Evolutionary conservation across 2,888 invertebrate species (phyloP).

Genomic region (Mantis religiosa): DNA sequence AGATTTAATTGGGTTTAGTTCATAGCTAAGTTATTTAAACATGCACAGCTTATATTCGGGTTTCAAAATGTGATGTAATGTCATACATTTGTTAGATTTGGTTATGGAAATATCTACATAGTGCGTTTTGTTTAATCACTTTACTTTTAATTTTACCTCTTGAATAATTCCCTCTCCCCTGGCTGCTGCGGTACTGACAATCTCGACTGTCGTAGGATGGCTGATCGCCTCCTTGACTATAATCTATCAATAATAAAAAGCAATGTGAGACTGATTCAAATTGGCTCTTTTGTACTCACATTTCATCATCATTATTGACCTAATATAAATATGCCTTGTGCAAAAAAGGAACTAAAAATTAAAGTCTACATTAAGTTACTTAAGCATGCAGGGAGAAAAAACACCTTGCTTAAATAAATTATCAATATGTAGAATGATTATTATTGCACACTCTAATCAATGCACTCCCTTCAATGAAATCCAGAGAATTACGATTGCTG

Average conservation of each 20-base stretch:
- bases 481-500: too few relatives aligned
- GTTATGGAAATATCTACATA: neutral
- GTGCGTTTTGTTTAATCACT: neutral
- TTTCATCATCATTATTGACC: neutral
- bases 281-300: neutral
- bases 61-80: neutral
- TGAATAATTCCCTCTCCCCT: conserved; percentile 26
- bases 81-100: neutral
- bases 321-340: neutral
- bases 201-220: conserved; percentile 28
- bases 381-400: too few relatives aligned
- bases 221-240: conserved; percentile 18
- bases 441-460: too few relatives aligned
- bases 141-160: conserved; percentile 21
- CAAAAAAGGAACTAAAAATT: neutral
- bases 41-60: neutral
- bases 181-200: conserved; percentile 19
- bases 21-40: neutral
- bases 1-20: neutral
- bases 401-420: too few relatives aligned
- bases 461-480: too few relatives aligned
- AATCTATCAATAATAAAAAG: neutral
- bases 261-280: neutral
- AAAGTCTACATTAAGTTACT: neutral
- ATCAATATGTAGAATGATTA: neutral